phyloP scores from a whole-genome alignment of 2,113 vertebrate genomes.

The Calonectris borealis region DNA sequence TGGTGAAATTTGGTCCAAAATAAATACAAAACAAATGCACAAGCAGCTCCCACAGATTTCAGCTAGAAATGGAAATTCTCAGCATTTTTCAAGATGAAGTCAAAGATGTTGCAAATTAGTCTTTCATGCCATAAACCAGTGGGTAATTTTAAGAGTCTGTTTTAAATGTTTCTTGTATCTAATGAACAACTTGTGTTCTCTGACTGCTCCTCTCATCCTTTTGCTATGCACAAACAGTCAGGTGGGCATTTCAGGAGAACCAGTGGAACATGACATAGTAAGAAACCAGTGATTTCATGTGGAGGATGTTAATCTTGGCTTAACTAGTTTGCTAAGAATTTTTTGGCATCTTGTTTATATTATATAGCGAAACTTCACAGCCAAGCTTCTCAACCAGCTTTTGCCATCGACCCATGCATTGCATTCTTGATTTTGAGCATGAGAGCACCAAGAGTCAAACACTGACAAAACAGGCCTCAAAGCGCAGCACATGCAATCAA shows the following conservation, averaged over 20 bases:
- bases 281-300: not conserved
- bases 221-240: not conserved
- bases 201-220: not conserved
- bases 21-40: not conserved
- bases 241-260: not conserved
- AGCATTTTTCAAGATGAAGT: conserved; percentile 3
- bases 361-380: not conserved
- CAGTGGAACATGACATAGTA: not conserved
- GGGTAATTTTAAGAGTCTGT: not conserved
- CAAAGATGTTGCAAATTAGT: not conserved
- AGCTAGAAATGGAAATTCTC: not conserved
- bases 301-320: not conserved
- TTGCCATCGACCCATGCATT: not conserved
- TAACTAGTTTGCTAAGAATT: not conserved
- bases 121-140: not conserved
- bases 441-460: not conserved
- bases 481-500: not conserved
- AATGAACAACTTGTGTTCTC: not conserved
- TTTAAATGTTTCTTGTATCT: not conserved
- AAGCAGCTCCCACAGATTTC: not conserved
- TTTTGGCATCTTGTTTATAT: not conserved
- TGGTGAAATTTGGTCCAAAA: not conserved
- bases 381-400: not conserved
- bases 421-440: not conserved
- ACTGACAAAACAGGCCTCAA: not conserved